Percentiles rank a stretch among this genome's conserved stretches.
These are phyloP conservation scores for Mus pahari DNA, from an alignment of 2,113 vertebrate genomes.

Conservation along the genomic window DNA sequence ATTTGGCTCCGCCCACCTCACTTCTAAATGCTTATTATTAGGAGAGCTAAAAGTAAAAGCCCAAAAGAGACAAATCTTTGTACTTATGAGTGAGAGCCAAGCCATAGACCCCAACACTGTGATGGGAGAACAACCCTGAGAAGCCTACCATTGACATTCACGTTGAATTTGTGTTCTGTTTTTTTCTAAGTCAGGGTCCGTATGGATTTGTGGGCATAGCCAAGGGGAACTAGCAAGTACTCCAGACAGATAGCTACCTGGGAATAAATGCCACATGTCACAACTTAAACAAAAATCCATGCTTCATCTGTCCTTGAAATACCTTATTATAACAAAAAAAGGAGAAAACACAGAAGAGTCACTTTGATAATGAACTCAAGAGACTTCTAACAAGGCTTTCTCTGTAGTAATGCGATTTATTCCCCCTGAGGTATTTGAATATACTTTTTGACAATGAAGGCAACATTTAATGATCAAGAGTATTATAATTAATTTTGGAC, in stretches of 20 bases:
- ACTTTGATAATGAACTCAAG: constrained; percentile 45
- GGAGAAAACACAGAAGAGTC: constrained; percentile 13
- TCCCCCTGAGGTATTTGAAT: background rate
- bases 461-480: constrained; percentile 40
- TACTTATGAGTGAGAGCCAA: background rate
- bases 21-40: background rate
- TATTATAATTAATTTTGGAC: constrained; percentile 15
- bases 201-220: background rate
- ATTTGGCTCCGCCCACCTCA: background rate
- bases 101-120: background rate
- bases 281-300: constrained; percentile 57
- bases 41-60: constrained; percentile 37
- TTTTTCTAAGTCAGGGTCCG: background rate
- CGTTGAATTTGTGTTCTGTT: background rate
- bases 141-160: background rate
- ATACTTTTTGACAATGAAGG: background rate
- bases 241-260: background rate
- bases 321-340: background rate
- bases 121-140: background rate
- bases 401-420: constrained; percentile 32
- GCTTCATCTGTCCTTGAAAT: constrained; percentile 56
- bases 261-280: constrained; percentile 25
- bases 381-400: constrained; percentile 49
- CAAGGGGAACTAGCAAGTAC: background rate
- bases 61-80: background rate